Evolutionary conservation across 53 echinoderm and acorn worm genomes (phyloP).

Genomic region (Paelopatides confundens): DNA sequence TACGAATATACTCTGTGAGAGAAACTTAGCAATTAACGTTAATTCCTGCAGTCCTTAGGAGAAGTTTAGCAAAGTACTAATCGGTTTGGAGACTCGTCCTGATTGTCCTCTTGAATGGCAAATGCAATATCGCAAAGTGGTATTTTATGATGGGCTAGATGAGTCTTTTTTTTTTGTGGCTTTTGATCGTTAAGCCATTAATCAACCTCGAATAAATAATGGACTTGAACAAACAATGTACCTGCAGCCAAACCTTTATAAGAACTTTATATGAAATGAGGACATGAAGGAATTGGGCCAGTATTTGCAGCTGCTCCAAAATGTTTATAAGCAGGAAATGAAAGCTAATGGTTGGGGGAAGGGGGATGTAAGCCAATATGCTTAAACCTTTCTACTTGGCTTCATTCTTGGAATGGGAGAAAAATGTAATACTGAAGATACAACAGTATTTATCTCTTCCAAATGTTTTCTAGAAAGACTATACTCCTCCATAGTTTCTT

Average conservation of each 20-base stretch:
- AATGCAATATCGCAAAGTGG: slow-evolving; percentile 29
- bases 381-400: no score
- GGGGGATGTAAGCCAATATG: no score
- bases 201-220: slow-evolving; percentile 11
- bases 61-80: neutral
- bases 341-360: no score
- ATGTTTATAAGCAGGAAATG: no score
- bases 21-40: neutral
- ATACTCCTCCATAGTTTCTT: no score
- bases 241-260: neutral
- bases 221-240: slow-evolving; percentile 25
- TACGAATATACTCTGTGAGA: neutral
- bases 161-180: neutral
- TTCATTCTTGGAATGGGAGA: no score
- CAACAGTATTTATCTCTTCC: no score
- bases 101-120: slow-evolving; percentile 25
- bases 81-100: neutral
- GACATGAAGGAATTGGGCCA: no score
- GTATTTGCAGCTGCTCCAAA: no score
- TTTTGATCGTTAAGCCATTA: slow-evolving; percentile 31
- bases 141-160: neutral
- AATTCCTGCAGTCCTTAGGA: neutral
- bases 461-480: no score
- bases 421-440: no score
- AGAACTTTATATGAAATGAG: no score